phyloP scores from a whole-genome alignment of 1,140 invertebrate species.

The Aphis craccivora region DNA sequence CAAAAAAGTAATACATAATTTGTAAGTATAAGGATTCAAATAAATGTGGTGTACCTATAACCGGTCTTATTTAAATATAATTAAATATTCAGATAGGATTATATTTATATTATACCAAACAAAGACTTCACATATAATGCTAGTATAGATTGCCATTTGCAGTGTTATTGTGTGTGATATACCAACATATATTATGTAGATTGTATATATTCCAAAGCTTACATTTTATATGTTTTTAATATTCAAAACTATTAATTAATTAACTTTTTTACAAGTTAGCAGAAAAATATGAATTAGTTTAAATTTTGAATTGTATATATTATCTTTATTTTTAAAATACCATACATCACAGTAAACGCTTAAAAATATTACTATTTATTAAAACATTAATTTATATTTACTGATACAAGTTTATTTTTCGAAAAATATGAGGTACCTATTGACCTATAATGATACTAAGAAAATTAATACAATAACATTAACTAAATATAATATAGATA shows the following conservation, averaged over 20 bases:
- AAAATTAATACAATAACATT: no score
- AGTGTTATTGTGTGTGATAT: not conserved
- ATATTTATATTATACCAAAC: not conserved
- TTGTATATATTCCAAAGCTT: not conserved
- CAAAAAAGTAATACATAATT: not conserved
- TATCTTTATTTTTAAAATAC: no score
- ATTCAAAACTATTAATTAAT: not conserved
- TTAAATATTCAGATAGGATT: not conserved
- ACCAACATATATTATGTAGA: not conserved
- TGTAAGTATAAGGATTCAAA: not conserved
- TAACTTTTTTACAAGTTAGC: not conserved
- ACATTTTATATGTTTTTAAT: not conserved
- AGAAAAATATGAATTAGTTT: not conserved
- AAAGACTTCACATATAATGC: not conserved
- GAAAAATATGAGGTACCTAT: no score
- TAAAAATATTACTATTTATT: no score
- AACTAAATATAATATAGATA: no score
- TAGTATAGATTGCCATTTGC: not conserved
- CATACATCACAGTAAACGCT: no score
- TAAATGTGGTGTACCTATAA: not conserved
- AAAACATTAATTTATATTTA: no score
- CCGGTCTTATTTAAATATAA: not conserved
- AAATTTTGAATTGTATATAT: no score
- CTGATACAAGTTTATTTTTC: no score
- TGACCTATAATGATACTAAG: no score